Percentiles rank a stretch among this genome's conserved stretches.
phyloP scores from a whole-genome alignment of 2,113 vertebrate genomes.

The Paraplagusia blochii region DNA sequence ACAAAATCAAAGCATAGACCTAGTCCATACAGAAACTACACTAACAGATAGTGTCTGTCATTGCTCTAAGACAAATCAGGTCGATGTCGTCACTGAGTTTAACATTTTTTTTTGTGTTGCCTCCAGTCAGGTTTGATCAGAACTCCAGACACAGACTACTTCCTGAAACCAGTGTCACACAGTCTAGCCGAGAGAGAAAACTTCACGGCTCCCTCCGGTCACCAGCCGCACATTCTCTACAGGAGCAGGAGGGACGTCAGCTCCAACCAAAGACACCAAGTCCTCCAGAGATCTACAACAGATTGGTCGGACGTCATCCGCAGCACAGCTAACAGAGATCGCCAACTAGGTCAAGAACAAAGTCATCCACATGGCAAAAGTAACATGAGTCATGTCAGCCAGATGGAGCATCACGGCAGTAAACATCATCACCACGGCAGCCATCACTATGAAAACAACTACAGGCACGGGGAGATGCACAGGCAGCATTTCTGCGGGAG shows the following conservation, averaged over 20 bases:
- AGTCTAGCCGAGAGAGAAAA: constrained; percentile 64
- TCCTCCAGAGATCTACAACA: constrained; percentile 19
- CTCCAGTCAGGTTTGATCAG: constrained; percentile 88
- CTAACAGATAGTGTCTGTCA: no score
- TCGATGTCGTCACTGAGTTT: neutral
- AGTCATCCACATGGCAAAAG: neutral
- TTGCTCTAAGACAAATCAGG: neutral
- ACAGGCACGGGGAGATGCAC: constrained; percentile 52
- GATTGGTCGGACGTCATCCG: neutral
- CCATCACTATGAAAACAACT: constrained; percentile 26
- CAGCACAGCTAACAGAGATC: constrained; percentile 19
- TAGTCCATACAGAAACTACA: no score
- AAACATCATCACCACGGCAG: constrained; percentile 7
- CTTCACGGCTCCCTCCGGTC: constrained; percentile 48
- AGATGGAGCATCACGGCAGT: constrained; percentile 1
- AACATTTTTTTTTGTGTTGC: constrained; percentile 52
- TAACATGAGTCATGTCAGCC: constrained; percentile 11
- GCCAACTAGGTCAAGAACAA: neutral
- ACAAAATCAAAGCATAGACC: no score
- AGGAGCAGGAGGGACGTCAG: constrained; percentile 64
- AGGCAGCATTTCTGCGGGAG: constrained; percentile 87
- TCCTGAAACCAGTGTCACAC: constrained; percentile 79
- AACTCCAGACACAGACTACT: constrained; percentile 82
- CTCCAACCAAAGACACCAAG: constrained; percentile 5
- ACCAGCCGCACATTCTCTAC: constrained; percentile 85